These are phyloP conservation scores for Pogonognathellus flavescens DNA, from an alignment of 1,140 invertebrate species.

Conservation along the genomic window DNA sequence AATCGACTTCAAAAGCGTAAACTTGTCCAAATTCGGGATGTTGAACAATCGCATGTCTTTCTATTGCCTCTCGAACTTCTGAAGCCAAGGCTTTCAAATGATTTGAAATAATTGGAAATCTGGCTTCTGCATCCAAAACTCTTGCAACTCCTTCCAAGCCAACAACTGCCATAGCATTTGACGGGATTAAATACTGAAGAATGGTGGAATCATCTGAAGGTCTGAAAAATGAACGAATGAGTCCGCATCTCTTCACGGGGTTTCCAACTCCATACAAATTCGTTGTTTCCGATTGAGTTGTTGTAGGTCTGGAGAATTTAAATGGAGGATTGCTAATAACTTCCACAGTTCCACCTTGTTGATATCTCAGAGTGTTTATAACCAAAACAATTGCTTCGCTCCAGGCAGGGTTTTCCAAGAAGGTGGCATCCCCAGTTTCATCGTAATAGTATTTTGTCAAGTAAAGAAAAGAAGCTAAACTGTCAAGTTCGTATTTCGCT, in stretches of 20 bases:
- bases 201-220: constrained; percentile 65
- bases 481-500: constrained; percentile 65
- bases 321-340: constrained; percentile 52
- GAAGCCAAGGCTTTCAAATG: constrained; percentile 51
- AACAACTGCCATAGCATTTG: constrained; percentile 63
- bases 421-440: constrained; percentile 56
- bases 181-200: constrained; percentile 63
- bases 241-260: constrained; percentile 62
- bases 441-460: constrained; percentile 62
- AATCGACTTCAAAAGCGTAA: constrained; percentile 65
- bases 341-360: constrained; percentile 63
- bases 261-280: constrained; percentile 64
- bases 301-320: constrained; percentile 58
- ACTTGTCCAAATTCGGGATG: constrained; percentile 64
- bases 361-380: constrained; percentile 51
- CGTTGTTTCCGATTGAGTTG: constrained; percentile 64
- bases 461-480: constrained; percentile 64
- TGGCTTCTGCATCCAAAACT: constrained; percentile 43
- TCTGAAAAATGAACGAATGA: constrained; percentile 64
- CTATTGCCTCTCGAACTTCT: constrained; percentile 58
- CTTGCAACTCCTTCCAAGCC: constrained; percentile 63
- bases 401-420: constrained; percentile 59
- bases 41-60: constrained; percentile 56
- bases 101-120: constrained; percentile 5
- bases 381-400: constrained; percentile 21